Evolutionary conservation across 2,797 vertebrate species (phyloP).

Genomic region (Oceanodroma leucorhoa): DNA sequence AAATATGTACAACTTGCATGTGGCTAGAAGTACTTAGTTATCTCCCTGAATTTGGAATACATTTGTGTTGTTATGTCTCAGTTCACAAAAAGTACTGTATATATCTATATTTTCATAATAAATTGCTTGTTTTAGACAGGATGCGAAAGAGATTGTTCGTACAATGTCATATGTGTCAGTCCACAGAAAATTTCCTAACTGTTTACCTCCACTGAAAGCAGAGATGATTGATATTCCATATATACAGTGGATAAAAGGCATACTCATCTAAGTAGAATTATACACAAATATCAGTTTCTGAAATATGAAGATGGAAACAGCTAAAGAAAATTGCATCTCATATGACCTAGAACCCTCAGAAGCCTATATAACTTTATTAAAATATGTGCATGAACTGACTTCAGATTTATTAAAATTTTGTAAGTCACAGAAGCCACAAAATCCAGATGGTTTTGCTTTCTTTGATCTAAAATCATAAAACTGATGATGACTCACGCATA

Average conservation of each 20-base stretch:
- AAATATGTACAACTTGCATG: neutral
- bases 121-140: neutral
- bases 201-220: neutral
- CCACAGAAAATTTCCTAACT: neutral
- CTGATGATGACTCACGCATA: neutral
- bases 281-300: neutral
- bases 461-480: conserved; percentile 18
- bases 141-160: neutral
- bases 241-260: neutral
- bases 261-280: neutral
- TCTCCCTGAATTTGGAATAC: neutral
- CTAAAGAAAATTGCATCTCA: neutral
- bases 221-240: neutral
- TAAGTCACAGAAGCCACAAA: neutral
- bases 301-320: neutral
- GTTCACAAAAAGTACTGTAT: neutral
- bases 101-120: neutral
- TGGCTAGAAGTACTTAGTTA: neutral
- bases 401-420: neutral
- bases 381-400: neutral
- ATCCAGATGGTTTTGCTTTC: neutral
- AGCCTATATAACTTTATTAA: neutral
- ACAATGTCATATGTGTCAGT: neutral
- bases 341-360: neutral
- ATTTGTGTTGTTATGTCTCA: neutral